These are phyloP conservation scores for Esperia sulphurella DNA, from an alignment of 2,888 invertebrate species.

Conservation along the genomic window DNA sequence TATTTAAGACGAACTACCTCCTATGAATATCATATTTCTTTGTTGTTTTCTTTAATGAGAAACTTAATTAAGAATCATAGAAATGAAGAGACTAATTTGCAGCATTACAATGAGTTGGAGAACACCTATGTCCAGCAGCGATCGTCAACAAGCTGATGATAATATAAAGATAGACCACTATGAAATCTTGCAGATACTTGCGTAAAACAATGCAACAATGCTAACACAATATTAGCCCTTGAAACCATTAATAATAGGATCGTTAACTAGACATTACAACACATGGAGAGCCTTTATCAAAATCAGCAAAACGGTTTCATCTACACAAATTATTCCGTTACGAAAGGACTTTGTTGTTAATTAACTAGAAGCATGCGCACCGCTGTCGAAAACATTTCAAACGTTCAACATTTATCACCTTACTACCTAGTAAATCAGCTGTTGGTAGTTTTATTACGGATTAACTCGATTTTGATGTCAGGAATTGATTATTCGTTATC, in stretches of 20 bases:
- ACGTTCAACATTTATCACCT: constrained; percentile 28
- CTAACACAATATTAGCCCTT: background rate
- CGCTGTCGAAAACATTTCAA: constrained; percentile 26
- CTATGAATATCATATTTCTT: background rate
- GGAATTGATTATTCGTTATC: background rate
- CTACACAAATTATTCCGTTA: constrained; percentile 4
- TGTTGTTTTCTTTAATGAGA: background rate
- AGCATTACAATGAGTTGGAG: no score
- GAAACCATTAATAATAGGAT: background rate
- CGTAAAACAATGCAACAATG: no score
- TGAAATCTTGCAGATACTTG: no score
- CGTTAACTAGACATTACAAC: background rate
- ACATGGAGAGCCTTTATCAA: background rate
- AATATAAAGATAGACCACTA: no score
- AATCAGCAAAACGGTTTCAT: constrained; percentile 4
- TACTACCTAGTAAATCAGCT: background rate
- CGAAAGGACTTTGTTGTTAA: constrained; percentile 9
- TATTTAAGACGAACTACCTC: no score
- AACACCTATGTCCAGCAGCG: no score
- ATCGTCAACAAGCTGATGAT: no score
- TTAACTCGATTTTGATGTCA: background rate
- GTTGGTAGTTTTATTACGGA: background rate
- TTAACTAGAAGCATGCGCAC: constrained; percentile 1
- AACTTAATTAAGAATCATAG: no score
- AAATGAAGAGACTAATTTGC: no score